Percentiles rank a stretch among this genome's conserved stretches.
Conservation (phyloP, 2,113 vertebrate species). For the zebrafish (Danio rerio) region DNA sequence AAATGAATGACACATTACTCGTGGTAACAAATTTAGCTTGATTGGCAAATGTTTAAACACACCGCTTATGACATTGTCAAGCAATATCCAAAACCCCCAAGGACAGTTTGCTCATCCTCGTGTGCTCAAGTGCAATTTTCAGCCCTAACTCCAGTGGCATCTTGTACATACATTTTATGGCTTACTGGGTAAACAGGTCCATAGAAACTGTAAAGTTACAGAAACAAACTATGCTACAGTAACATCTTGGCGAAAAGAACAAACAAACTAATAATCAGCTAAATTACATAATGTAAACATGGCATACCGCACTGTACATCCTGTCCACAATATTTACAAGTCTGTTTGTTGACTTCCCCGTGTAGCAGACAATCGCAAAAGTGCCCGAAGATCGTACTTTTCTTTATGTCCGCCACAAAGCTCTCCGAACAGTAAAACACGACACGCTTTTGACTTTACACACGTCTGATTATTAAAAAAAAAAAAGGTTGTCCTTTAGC, state of each 20-base stretch:
- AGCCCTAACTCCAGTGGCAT: slow-evolving; percentile 76
- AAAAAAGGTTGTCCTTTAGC: slow-evolving; percentile 46
- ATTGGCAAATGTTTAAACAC: slow-evolving; percentile 70
- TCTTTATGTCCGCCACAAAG: slow-evolving; percentile 54
- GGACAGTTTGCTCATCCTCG: slow-evolving; percentile 57
- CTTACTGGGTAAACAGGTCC: slow-evolving; percentile 84
- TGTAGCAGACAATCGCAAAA: slow-evolving; percentile 77
- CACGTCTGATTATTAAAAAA: slow-evolving; percentile 38
- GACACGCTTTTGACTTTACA: background rate
- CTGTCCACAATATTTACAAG: slow-evolving; percentile 89
- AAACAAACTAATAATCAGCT: slow-evolving; percentile 71
- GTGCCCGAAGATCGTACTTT: slow-evolving; percentile 75
- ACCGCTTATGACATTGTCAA: slow-evolving; percentile 54
- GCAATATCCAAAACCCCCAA: slow-evolving; percentile 47
- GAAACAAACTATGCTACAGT: slow-evolving; percentile 77
- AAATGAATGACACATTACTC: slow-evolving; percentile 51
- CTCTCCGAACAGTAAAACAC: background rate
- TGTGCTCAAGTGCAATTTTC: slow-evolving; percentile 80
- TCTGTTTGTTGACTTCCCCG: slow-evolving; percentile 69
- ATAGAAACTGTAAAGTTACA: slow-evolving; percentile 80
- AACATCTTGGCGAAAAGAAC: slow-evolving; percentile 82
- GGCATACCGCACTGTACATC: slow-evolving; percentile 88
- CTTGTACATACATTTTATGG: slow-evolving; percentile 81
- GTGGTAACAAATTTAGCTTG: slow-evolving; percentile 50
- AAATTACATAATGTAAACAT: slow-evolving; percentile 95